phyloP scores from a whole-genome alignment of 1,140 invertebrate species.

The Streblospio benedicti region DNA sequence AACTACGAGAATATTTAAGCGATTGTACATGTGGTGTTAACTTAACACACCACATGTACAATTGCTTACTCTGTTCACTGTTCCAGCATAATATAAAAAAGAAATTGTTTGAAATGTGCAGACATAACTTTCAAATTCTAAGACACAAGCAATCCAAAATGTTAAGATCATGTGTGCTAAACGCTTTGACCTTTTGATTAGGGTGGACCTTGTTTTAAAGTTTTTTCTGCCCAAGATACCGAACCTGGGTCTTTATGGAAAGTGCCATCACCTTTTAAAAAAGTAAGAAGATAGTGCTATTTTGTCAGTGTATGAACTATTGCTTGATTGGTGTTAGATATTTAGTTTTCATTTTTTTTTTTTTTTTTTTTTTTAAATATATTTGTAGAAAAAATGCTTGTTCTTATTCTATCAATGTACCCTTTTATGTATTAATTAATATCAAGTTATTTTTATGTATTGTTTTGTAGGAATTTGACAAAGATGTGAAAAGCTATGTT shows the following conservation, averaged over 20 bases:
- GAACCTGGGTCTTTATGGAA: background rate
- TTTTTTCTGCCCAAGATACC: background rate
- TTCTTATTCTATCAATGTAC: background rate
- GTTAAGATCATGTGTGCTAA: too few relatives aligned
- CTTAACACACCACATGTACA: too few relatives aligned
- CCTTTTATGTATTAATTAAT: background rate
- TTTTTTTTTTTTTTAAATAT: background rate
- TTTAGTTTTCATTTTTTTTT: background rate
- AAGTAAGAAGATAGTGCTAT: background rate
- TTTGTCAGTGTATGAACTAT: background rate
- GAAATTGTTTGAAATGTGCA: too few relatives aligned
- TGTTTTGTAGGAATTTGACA: constrained; percentile 35
- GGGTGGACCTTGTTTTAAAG: background rate
- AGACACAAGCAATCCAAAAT: too few relatives aligned
- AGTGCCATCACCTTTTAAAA: background rate
- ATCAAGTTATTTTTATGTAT: background rate
- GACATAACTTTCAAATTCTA: too few relatives aligned
- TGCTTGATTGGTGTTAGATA: background rate
- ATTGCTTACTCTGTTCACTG: too few relatives aligned
- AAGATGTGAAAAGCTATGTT: constrained; percentile 41
- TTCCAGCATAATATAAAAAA: too few relatives aligned
- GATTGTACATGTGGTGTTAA: too few relatives aligned
- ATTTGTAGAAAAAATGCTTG: background rate
- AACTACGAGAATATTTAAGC: too few relatives aligned
- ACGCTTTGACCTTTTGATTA: too few relatives aligned